These are phyloP conservation scores for Petrocephalus microphthalmus DNA, from an alignment of 2,113 vertebrate genomes.

Conservation along the genomic window DNA sequence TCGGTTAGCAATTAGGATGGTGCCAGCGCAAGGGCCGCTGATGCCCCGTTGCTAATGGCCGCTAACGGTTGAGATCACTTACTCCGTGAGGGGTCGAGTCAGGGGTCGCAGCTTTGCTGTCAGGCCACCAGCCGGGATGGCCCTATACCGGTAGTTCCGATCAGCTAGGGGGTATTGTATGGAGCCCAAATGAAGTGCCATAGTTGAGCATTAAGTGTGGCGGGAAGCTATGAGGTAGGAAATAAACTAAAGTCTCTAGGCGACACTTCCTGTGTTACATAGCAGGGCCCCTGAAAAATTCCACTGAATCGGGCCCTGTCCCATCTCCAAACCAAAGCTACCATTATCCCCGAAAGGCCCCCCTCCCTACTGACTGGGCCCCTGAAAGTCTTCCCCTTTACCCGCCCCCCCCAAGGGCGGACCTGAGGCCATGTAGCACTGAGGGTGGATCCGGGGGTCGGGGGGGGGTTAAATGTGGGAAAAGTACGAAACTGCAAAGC, in stretches of 20 bases:
- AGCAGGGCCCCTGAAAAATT: neutral
- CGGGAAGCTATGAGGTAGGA: neutral
- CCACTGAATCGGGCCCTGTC: neutral
- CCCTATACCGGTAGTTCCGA: neutral
- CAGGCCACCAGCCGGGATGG: neutral
- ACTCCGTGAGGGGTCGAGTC: neutral
- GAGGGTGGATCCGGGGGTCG: neutral
- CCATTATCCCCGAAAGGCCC: neutral
- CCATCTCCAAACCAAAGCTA: neutral
- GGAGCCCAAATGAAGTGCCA: neutral
- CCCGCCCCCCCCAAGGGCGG: neutral
- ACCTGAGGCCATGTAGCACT: neutral
- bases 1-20: slow-evolving; percentile 78
- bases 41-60: slow-evolving; percentile 75
- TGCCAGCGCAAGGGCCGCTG: slow-evolving; percentile 49
- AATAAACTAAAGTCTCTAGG: neutral
- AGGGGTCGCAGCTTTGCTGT: neutral
- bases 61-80: slow-evolving; percentile 50
- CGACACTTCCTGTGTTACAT: neutral
- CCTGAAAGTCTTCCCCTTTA: neutral
- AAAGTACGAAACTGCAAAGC: neutral
- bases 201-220: neutral
- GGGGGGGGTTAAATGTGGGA: neutral
- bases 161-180: neutral
- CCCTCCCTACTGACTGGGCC: neutral